Evolutionary conservation across 2,797 vertebrate species (phyloP).

Genomic region (Rhincodon typus): DNA sequence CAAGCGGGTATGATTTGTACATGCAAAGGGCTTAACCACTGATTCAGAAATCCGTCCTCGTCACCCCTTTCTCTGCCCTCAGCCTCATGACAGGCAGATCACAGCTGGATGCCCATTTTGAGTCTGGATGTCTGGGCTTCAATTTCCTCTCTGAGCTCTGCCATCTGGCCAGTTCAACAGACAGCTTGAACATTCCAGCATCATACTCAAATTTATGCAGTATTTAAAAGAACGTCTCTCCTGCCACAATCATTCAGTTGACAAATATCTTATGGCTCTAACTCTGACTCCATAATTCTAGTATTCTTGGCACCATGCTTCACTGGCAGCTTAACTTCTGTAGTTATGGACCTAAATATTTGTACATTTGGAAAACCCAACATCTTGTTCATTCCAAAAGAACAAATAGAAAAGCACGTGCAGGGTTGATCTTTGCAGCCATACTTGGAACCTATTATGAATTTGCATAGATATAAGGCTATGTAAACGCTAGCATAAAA

Average conservation of each 20-base stretch:
- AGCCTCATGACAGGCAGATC: neutral
- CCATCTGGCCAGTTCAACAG: neutral
- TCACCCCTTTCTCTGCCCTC: neutral
- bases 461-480: neutral
- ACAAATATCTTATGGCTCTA: conserved; percentile 1
- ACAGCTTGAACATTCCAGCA: neutral
- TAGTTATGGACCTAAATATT: conserved; percentile 26
- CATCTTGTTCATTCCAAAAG: neutral
- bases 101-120: neutral
- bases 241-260: neutral
- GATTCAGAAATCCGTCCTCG: neutral
- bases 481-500: neutral
- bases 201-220: neutral
- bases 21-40: neutral
- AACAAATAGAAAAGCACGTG: neutral
- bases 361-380: neutral
- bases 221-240: neutral
- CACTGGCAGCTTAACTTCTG: neutral
- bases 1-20: neutral
- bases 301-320: neutral
- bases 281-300: neutral
- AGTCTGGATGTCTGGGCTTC: neutral
- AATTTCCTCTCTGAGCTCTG: neutral
- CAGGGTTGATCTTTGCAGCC: neutral
- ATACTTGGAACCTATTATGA: neutral